Base-by-base conservation (phyloP, 2,888 invertebrate genomes). In the Macaria notata region DNA sequence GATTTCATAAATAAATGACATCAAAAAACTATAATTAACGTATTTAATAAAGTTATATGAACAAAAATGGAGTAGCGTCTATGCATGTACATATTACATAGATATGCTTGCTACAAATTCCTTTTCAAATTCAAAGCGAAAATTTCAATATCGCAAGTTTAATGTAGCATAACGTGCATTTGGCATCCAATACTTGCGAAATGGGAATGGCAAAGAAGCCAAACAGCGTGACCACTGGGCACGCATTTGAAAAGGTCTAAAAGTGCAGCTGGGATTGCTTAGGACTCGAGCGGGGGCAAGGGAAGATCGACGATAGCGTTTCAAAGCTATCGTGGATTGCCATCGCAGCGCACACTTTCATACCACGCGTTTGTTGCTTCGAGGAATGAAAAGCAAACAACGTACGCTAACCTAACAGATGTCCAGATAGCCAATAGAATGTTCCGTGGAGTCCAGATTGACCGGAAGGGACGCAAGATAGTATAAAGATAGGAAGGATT, bases 341-440 rank as follows among this genome's bases (percentile, higher is more conserved):
- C 83, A 90, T 90, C 89, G 76, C 73, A 81, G 85, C 86, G 84
- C 86, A 83, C 67, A 70, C 73, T 60, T 73, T 71, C 79, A 71
- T 71, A 73, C 78, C 71, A 29, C 66, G 64, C 84, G 86, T 83
- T 83, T 86, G 86, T 86, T 82, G 86, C 85, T 83, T 70, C 76
- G 79, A 86, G 88, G 88, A 84, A 90, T 90, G 90, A 89, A 90
- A 90, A 79, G 87, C 78, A 89, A 90, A 90, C 90, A 90, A 77
- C 77, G 81, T 75, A 81, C 79, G 81, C 84, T 78, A 83, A 81
- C 88, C 84, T 78, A 83, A 81, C 88, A 88, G 86, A 89, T 88
- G 89, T 88, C 88, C 90, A 88, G 89, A 88, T 90, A 89, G 88
- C 86, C 89, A 88, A 89, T 88, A 85, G 82, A 78, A 72, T 68